Evolutionary conservation across 2,113 vertebrate genomes (phyloP).

Genomic region (Rhynchomys soricoides): DNA sequence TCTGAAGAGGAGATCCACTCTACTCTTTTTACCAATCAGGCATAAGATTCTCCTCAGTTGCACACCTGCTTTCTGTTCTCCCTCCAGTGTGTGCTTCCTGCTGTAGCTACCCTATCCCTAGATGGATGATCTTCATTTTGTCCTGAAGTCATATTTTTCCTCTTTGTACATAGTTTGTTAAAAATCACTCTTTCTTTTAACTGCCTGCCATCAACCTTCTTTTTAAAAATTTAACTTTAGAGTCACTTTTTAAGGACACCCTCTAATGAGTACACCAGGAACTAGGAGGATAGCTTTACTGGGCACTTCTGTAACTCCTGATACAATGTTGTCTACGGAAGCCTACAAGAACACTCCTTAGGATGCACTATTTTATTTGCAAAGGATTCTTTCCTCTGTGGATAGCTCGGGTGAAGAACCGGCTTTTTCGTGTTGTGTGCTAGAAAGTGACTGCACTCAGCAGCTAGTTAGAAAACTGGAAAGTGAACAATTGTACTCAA

Average conservation of each 20-base stretch:
- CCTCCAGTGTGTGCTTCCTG: too few species aligned
- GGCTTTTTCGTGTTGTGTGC: not conserved
- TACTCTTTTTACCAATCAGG: not conserved
- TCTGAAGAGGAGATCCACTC: not conserved
- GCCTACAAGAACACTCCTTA: not conserved
- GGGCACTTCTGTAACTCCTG: not conserved
- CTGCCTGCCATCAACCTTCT: not conserved
- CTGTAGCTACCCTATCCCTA: not conserved
- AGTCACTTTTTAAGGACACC: not conserved
- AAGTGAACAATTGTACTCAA: not conserved
- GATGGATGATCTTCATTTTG: too few species aligned
- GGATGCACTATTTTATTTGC: not conserved
- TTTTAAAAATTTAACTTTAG: not conserved
- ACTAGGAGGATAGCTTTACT: not conserved
- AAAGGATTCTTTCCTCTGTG: not conserved
- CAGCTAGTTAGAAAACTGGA: not conserved
- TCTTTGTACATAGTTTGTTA: not conserved
- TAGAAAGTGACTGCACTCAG: not conserved
- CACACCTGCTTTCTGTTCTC: not conserved
- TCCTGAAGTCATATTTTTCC: not conserved
- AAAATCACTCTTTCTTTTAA: not conserved
- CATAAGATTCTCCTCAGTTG: not conserved
- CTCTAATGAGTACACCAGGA: not conserved
- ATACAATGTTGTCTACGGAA: accelerated
- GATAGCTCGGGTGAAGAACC: not conserved